Percentiles rank a stretch among this genome's conserved stretches.
These are phyloP conservation scores for Ornithorhynchus anatinus DNA, from an alignment of 2,113 vertebrate genomes.

Conservation along the genomic window DNA sequence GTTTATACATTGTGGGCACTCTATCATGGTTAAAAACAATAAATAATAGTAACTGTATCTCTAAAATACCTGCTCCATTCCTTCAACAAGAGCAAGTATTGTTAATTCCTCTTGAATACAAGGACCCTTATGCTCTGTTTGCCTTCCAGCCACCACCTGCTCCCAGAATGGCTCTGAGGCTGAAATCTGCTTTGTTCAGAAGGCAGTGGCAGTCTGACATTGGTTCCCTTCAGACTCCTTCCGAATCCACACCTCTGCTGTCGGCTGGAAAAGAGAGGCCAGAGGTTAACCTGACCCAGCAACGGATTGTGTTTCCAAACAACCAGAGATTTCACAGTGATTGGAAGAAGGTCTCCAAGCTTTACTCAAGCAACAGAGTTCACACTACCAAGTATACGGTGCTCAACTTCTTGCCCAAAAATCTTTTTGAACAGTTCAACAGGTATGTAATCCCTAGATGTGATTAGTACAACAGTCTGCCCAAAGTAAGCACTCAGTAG, in stretches of 20 bases:
- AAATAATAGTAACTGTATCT: too few species aligned
- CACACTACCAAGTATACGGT: constrained; percentile 68
- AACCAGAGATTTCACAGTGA: constrained; percentile 39
- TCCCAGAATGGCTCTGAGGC: constrained; percentile 57
- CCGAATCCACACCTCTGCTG: constrained; percentile 66
- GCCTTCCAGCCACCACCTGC: constrained; percentile 22
- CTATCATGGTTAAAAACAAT: too few species aligned
- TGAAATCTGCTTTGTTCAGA: constrained; percentile 52
- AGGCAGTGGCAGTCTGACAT: constrained; percentile 35
- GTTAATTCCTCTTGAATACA: too few species aligned
- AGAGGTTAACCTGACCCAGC: not conserved
- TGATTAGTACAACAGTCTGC: too few species aligned
- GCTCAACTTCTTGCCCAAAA: constrained; percentile 75
- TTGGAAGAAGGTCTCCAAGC: constrained; percentile 15
- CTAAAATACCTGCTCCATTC: too few species aligned
- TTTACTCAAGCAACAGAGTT: constrained; percentile 66
- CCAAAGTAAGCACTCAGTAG: too few species aligned
- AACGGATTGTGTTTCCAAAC: constrained; percentile 65
- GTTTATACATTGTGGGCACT: too few species aligned
- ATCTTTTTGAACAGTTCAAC: constrained; percentile 73
- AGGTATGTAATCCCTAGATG: constrained; percentile 58
- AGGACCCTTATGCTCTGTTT: constrained; percentile 11
- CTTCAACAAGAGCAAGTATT: too few species aligned
- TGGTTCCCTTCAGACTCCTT: not conserved
- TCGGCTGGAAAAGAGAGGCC: not conserved